Base-by-base conservation (phyloP, 2,113 vertebrate genomes). In the Melierax canorus region DNA sequence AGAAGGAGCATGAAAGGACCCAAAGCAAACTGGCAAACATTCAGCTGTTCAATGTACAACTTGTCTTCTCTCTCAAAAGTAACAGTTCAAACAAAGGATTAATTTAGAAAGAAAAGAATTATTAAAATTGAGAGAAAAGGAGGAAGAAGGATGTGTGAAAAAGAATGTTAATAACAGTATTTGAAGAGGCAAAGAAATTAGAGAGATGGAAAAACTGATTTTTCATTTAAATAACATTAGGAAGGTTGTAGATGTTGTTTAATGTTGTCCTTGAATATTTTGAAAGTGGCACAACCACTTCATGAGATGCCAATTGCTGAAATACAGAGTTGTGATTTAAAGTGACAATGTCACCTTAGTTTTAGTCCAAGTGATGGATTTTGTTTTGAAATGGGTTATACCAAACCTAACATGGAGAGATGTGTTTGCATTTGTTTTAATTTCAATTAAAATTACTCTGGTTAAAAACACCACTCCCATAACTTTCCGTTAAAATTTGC, bases 11-110 rank as follows among this genome's bases (percentile, higher is more conserved):
- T 73, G 41, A 88, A 92, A 94, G 55, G 82, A 86, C 67, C 26
- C 46, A 94, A 83, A 86, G 78, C 67, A 96, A 94, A 96, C 55
- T 73, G 71, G 53, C 90, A 94, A 83, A 92, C 41, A 48, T 92
- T 90, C 78, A 93, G 53, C 75, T 86, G 50, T 59, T 93, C 63
- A 8, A 74, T 90, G 50, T 53, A 74, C 27, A 82, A 79, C 41
- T 90, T 84, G 55, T 85, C 55, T 69, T 88, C 84, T 24, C 32
- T 90, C 88, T 92, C 80, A 95, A 92, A 96, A 94, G 78, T 88
- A 96, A 45, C 26, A 76, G 84, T 97, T 96, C 88, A 97, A 97
- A 95, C 96, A 95, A 94, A 97, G 88, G 93, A 96, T 96, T 96
- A 94, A 95, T 93, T 94, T 93, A 84, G 88, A 80, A 93, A 86